These are phyloP conservation scores for Calliopum simillimum DNA, from an alignment of 2,888 invertebrate genomes.

Conservation along the genomic window DNA sequence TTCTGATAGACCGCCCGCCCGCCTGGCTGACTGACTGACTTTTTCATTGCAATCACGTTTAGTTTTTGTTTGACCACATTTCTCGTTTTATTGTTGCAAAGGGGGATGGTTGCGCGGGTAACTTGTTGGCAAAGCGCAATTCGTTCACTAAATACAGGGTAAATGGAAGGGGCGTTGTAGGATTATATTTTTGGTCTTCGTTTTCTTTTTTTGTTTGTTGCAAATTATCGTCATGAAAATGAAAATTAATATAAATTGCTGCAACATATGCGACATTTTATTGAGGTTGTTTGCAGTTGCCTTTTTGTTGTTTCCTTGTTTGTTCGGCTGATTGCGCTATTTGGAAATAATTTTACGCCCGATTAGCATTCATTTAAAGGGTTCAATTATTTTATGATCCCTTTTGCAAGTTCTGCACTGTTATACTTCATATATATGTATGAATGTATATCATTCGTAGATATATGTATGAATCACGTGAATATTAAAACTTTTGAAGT, in stretches of 20 bases:
- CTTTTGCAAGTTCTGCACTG: no score
- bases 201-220: constrained; percentile 21
- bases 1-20: background rate
- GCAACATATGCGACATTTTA: constrained; percentile 54
- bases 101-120: constrained; percentile 18
- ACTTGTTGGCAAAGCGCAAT: constrained; percentile 40
- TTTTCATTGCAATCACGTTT: constrained; percentile 39
- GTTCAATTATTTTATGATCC: no score
- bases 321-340: constrained; percentile 20
- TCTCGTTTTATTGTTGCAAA: constrained; percentile 21
- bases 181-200: constrained; percentile 36
- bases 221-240: constrained; percentile 34
- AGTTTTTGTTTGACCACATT: constrained; percentile 47
- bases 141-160: constrained; percentile 22
- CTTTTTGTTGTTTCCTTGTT: constrained; percentile 15
- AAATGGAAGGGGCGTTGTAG: constrained; percentile 44
- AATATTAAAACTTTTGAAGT: no score
- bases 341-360: no score
- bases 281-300: constrained; percentile 29
- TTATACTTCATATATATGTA: no score
- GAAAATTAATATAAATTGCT: constrained; percentile 53
- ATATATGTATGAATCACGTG: no score
- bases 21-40: no score
- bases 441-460: no score
- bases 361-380: no score